Percentiles rank a stretch among this genome's conserved stretches.
These are phyloP conservation scores for Chelonoidis abingdonii DNA, from an alignment of 2,113 vertebrate species.

Conservation along the genomic window DNA sequence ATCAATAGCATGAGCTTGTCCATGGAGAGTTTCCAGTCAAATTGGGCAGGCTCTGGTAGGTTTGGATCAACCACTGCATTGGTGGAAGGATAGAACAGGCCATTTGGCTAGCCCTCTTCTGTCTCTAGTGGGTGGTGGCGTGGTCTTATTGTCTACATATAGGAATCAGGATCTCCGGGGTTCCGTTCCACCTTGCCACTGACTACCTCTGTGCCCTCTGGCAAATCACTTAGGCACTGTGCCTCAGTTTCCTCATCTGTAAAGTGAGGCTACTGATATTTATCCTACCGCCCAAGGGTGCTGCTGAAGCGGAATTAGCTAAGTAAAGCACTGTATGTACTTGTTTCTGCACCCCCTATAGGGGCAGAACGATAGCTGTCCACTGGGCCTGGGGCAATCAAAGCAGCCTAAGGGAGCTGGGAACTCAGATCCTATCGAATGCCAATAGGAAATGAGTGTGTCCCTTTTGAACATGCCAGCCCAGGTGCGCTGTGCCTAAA, in stretches of 20 bases:
- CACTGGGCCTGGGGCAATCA: background rate
- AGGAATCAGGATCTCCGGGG: background rate
- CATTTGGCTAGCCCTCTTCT: background rate
- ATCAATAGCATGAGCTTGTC: background rate
- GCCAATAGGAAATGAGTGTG: accelerated
- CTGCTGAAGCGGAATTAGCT: background rate
- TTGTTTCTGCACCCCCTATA: background rate
- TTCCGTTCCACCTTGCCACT: background rate
- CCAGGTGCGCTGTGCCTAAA: background rate
- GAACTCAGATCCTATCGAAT: background rate
- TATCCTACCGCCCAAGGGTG: background rate
- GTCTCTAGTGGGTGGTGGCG: background rate
- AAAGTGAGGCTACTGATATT: background rate
- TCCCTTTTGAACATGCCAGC: background rate
- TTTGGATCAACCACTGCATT: background rate
- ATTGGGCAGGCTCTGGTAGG: background rate
- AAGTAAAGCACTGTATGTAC: background rate
- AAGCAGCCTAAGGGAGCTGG: background rate
- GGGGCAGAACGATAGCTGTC: background rate
- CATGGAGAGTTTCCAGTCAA: background rate
- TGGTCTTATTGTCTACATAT: background rate
- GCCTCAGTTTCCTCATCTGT: background rate
- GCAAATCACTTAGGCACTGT: background rate
- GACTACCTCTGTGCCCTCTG: background rate
- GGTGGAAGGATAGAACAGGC: background rate